phyloP scores from a whole-genome alignment of 2,797 vertebrate species.

The Cryptoprocta ferox region DNA sequence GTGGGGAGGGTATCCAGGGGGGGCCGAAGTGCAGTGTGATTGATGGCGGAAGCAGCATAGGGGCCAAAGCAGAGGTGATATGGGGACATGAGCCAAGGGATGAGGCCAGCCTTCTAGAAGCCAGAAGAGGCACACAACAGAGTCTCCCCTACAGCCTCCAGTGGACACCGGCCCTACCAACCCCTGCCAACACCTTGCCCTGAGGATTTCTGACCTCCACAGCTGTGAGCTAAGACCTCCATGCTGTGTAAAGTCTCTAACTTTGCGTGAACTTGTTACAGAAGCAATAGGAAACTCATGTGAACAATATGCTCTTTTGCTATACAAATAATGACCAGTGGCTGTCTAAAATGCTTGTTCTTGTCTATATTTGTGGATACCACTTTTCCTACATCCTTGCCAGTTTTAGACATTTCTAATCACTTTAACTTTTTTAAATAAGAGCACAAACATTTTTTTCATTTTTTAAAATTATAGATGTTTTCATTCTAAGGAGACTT shows the following conservation, averaged over 20 bases:
- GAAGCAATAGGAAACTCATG: background rate
- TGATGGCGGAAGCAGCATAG: rapidly evolving
- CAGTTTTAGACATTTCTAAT: background rate
- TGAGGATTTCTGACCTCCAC: background rate
- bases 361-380: background rate
- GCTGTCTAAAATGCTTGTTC: background rate
- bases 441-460: background rate
- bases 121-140: background rate
- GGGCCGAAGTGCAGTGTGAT: background rate
- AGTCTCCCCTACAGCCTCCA: background rate
- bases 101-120: too few species aligned
- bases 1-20: background rate
- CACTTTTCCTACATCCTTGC: background rate
- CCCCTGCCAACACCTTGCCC: background rate
- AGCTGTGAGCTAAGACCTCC: background rate
- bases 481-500: background rate
- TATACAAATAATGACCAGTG: background rate
- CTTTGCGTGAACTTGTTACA: background rate
- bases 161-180: background rate
- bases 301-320: background rate
- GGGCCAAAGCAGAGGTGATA: background rate
- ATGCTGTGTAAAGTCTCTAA: background rate
- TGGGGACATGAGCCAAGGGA: background rate
- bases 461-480: background rate
- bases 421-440: constrained; percentile 6